Conservation (phyloP, 1,140 invertebrate species). For the Andricus grossulariae region DNA sequence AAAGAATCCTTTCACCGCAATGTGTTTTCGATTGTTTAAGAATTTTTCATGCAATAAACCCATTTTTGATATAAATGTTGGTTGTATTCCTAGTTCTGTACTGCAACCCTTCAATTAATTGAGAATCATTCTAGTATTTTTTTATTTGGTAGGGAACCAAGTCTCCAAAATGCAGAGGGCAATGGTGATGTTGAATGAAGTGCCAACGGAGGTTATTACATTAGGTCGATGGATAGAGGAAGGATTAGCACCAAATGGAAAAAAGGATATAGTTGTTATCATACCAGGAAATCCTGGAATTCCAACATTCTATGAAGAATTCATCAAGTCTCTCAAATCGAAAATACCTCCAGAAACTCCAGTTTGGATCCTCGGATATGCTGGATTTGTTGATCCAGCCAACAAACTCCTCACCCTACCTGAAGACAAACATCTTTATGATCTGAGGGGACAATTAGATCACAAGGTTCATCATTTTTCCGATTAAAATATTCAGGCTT, state of each 20-base stretch:
- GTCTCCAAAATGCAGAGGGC: conserved; percentile 74
- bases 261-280: conserved; percentile 76
- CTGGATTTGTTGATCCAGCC: conserved; percentile 80
- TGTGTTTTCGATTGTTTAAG: no score
- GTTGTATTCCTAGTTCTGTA: no score
- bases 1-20: no score
- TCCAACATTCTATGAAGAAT: conserved; percentile 84
- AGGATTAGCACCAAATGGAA: conserved; percentile 68
- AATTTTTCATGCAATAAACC: no score
- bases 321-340: conserved; percentile 80
- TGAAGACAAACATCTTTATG: conserved; percentile 78
- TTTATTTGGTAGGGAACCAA: neutral
- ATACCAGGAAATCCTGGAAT: conserved; percentile 84
- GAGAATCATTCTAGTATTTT: no score
- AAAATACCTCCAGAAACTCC: conserved; percentile 77
- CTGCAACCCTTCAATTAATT: no score
- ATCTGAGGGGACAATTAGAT: conserved; percentile 85
- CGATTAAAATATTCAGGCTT: conserved; percentile 14
- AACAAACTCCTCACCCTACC: conserved; percentile 71
- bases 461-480: conserved; percentile 79
- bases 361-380: conserved; percentile 86
- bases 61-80: no score
- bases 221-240: conserved; percentile 83
- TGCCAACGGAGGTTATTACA: conserved; percentile 82
- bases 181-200: conserved; percentile 78